Base-by-base conservation (phyloP, 2,888 invertebrate genomes). In the Siphonodentalium dalli region DNA sequence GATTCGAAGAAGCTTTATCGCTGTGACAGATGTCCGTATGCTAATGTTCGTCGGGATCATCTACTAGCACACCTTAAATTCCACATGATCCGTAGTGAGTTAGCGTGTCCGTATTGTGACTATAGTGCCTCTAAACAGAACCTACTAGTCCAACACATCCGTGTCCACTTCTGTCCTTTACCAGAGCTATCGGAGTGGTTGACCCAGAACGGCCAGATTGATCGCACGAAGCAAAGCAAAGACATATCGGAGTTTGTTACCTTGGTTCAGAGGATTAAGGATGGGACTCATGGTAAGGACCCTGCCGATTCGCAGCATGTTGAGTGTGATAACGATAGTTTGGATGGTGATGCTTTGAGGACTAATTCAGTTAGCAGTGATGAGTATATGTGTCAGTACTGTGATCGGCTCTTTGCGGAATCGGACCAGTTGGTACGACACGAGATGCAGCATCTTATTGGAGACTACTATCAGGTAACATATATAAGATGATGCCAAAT, bases 11-110 rank as follows among this genome's bases (percentile, higher is more conserved):
- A 87, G 72, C 70, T 86, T 55, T 88, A 87, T 71, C 85, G 87
- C 77, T 93, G 92, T 80, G 84, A 88, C 48, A 84, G 89, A 65
- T 93, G 93, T 79, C 93, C 93, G 0, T 93, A 90, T 77, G 87
- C 88, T 33, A 90, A 89, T 73, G 85, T 86, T 45, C 86, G 90
- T 11, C 86, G 87, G 63, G 89, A 90, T 69, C 87, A 89, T 2
- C 85, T 91, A 21, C 87, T 87, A 61, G 88, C 88, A 71, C 93
- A 93, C 79, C 85, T 88, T 63, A 87, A 88, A 72, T 86, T 90
- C 56, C 93, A 93, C 76, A 86, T 87, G 74, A 82, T 87, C 9
- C 85, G 87, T 5, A 87, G 87, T 39, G 85, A 84, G 58, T 87
- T 88, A 70, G 87, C 87, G 61, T 93, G 93, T 82, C 87, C 88